phyloP scores from a whole-genome alignment of 2,113 vertebrate species.

The Neomonachus schauinslandi region DNA sequence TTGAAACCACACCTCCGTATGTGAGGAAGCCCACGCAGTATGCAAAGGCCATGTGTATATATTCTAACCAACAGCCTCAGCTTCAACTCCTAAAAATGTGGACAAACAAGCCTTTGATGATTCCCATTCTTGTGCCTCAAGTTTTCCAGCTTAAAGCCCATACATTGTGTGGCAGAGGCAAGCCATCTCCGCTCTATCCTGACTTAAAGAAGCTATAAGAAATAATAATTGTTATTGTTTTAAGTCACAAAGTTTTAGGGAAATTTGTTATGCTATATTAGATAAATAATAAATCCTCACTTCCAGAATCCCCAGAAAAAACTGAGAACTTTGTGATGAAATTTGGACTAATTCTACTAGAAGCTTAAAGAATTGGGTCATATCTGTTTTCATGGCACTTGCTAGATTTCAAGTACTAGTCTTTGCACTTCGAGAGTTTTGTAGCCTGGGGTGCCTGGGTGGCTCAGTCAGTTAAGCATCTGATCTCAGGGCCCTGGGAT shows the following conservation, averaged over 20 bases:
- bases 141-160: neutral
- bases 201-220: neutral
- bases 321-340: neutral
- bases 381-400: neutral
- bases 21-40: neutral
- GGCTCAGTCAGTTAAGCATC: neutral
- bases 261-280: neutral
- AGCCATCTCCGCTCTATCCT: neutral
- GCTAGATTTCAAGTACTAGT: neutral
- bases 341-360: conserved; percentile 4
- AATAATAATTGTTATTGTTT: neutral
- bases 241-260: neutral
- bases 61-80: neutral
- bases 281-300: neutral
- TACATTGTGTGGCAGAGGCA: rapidly evolving
- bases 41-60: neutral
- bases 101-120: neutral
- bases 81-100: neutral
- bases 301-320: neutral
- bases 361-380: neutral
- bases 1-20: neutral
- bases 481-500: neutral
- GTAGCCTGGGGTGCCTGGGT: neutral
- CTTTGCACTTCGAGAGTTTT: neutral
- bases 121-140: neutral